These are phyloP conservation scores for Eudorcas thomsonii DNA, from an alignment of 2,113 vertebrate species.

Conservation along the genomic window DNA sequence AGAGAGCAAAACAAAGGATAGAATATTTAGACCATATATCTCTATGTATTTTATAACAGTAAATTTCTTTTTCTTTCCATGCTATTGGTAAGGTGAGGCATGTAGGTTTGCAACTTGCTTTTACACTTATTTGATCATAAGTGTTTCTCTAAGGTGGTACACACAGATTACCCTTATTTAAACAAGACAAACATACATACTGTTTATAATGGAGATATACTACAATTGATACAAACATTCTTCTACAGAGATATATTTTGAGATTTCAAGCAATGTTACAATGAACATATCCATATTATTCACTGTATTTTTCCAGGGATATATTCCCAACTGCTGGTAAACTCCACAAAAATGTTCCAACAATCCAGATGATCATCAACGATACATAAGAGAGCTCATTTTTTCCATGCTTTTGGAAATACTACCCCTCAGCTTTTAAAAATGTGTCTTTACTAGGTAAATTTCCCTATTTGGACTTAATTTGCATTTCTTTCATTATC, in stretches of 20 bases:
- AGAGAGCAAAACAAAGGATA: neutral
- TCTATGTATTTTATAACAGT: neutral
- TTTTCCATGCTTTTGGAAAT: neutral
- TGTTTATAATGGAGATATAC: neutral
- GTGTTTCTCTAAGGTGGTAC: neutral
- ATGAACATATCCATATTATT: neutral
- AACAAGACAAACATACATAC: neutral
- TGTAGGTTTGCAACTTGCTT: neutral
- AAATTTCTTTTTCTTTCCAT: neutral
- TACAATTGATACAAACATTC: neutral
- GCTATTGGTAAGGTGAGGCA: neutral
- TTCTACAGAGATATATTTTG: neutral
- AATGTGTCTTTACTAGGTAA: neutral
- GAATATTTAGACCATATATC: neutral
- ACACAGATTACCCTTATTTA: neutral
- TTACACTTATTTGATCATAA: neutral
- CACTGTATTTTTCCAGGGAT: neutral
- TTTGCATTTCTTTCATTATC: neutral
- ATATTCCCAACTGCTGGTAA: neutral
- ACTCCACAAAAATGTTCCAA: neutral
- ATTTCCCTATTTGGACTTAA: neutral
- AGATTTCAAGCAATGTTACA: neutral
- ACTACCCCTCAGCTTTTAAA: neutral
- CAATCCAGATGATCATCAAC: neutral
- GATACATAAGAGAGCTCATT: neutral